phyloP scores from a whole-genome alignment of 2,888 invertebrate species.

The Temnothorax ravouxi region DNA sequence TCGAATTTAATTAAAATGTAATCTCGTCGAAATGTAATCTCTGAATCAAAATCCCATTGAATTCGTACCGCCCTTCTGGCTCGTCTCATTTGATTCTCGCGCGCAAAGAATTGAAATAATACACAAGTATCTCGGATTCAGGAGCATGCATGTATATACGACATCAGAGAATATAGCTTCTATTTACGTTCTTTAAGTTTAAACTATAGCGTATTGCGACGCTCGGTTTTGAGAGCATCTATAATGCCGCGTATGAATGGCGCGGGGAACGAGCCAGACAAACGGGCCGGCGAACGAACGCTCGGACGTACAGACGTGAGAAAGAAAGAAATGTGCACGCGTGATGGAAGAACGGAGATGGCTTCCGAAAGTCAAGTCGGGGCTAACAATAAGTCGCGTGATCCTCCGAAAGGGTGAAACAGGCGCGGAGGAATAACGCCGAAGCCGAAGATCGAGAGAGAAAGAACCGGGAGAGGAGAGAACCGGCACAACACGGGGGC shows the following conservation, averaged over 20 bases:
- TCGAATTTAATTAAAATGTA: background rate
- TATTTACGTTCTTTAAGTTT: constrained; percentile 30
- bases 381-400: background rate
- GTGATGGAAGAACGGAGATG: background rate
- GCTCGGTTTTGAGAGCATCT: background rate
- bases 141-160: background rate
- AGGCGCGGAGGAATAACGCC: background rate
- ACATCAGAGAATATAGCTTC: constrained; percentile 13
- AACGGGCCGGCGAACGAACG: constrained; percentile 3
- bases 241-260: constrained; percentile 12
- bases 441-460: background rate
- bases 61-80: background rate
- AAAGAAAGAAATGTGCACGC: background rate
- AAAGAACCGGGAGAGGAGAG: constrained; percentile 16
- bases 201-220: background rate
- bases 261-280: background rate
- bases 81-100: background rate
- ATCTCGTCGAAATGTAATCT: constrained; percentile 17
- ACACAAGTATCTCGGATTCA: background rate
- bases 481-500: constrained; percentile 53
- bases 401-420: background rate
- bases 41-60: background rate
- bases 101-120: background rate
- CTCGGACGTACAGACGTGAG: background rate
- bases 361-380: background rate